phyloP scores from a whole-genome alignment of 2,797 vertebrate genomes.

The Chaunax sp. region DNA sequence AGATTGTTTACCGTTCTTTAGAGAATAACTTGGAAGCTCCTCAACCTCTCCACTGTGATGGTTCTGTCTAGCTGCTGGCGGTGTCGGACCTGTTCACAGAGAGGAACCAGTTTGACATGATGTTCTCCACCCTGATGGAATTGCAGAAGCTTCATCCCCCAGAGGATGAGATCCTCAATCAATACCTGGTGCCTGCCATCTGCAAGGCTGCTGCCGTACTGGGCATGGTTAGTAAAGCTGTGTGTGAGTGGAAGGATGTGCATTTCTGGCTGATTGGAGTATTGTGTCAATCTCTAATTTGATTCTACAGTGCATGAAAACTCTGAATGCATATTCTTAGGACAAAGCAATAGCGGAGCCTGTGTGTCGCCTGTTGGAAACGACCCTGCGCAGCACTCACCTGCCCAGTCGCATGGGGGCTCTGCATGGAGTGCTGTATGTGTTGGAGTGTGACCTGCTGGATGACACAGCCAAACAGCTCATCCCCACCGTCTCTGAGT shows the following conservation, averaged over 20 bases:
- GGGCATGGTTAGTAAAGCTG: conserved; percentile 91
- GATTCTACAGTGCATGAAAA: background rate
- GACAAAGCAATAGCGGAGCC: conserved; percentile 96
- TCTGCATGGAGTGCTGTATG: conserved; percentile 93
- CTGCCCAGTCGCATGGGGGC: conserved; percentile 95
- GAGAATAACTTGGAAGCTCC: background rate
- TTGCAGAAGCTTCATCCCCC: conserved; percentile 93
- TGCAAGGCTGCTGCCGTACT: conserved; percentile 98
- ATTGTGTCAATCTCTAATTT: background rate
- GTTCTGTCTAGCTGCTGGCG: conserved; percentile 88
- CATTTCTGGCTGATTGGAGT: background rate
- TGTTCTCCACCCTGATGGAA: conserved; percentile 94
- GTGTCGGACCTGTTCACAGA: conserved; percentile 99
- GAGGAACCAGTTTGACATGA: conserved; percentile 98
- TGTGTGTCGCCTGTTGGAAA: conserved; percentile 93
- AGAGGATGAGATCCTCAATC: conserved; percentile 96
- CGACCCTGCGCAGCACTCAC: conserved; percentile 92
- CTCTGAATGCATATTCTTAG: conserved; percentile 67
- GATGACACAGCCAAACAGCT: conserved; percentile 96
- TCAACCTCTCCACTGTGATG: background rate
- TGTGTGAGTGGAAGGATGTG: background rate
- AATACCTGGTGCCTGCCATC: conserved; percentile 96
- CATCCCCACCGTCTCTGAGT: conserved; percentile 91
- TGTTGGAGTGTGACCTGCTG: conserved; percentile 96
- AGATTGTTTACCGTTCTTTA: background rate